These are phyloP conservation scores for Caenorhabditis virilis DNA, from an alignment of 2,888 invertebrate genomes.

Conservation along the genomic window DNA sequence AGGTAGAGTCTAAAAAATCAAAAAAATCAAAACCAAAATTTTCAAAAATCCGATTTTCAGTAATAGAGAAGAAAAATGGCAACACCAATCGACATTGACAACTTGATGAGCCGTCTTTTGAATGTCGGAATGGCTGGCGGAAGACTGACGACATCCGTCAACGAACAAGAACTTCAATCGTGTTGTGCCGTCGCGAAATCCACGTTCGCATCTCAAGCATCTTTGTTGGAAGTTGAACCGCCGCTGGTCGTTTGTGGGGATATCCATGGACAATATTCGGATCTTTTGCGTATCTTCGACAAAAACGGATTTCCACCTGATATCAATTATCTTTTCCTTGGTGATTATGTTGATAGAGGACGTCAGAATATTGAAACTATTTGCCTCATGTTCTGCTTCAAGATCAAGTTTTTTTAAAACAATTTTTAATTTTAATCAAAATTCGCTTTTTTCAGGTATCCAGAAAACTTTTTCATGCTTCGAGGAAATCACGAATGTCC, in stretches of 20 bases:
- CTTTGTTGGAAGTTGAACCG: slow-evolving; percentile 58
- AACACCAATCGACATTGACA: slow-evolving; percentile 40
- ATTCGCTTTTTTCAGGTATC: slow-evolving; percentile 35
- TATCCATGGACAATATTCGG: slow-evolving; percentile 61
- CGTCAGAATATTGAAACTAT: slow-evolving; percentile 66
- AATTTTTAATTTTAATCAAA: not conserved
- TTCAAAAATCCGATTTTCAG: slow-evolving; percentile 19
- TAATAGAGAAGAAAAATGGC: slow-evolving; percentile 23
- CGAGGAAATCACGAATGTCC: slow-evolving; percentile 64
- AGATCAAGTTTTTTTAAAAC: slow-evolving; percentile 34
- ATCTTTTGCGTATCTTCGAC: slow-evolving; percentile 61
- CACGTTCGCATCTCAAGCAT: slow-evolving; percentile 51
- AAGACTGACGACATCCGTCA: slow-evolving; percentile 39
- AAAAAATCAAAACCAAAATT: no score
- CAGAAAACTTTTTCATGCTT: slow-evolving; percentile 63
- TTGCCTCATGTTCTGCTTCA: slow-evolving; percentile 61
- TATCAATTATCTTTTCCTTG: slow-evolving; percentile 60
- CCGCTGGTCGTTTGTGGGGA: slow-evolving; percentile 62
- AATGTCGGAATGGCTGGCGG: slow-evolving; percentile 50
- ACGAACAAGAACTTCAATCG: slow-evolving; percentile 45
- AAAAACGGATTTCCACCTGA: slow-evolving; percentile 64
- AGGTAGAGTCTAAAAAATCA: no score
- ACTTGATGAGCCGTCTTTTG: slow-evolving; percentile 41
- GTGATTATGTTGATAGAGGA: slow-evolving; percentile 63
- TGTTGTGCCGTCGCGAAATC: slow-evolving; percentile 52